Conservation (phyloP, 2,888 invertebrate species). For the Argynnis bischoffii region DNA sequence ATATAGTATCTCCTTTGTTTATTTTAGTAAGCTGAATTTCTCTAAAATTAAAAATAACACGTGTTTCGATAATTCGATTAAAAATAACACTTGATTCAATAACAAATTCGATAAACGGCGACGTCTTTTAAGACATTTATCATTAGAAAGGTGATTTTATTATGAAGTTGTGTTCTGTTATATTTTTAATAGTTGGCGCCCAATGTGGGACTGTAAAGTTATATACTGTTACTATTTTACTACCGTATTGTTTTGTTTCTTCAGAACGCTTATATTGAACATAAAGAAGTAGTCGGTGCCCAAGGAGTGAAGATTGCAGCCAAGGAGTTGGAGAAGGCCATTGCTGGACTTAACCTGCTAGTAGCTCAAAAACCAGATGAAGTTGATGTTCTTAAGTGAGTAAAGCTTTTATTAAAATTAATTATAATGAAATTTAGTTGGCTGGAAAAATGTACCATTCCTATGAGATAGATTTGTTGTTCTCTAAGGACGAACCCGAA, state of each 20-base stretch:
- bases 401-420: slow-evolving; percentile 25
- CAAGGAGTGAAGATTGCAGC: slow-evolving; percentile 99
- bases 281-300: slow-evolving; percentile 96
- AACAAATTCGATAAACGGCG: no score
- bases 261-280: slow-evolving; percentile 95
- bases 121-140: neutral
- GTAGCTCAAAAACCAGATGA: slow-evolving; percentile 97
- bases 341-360: slow-evolving; percentile 96
- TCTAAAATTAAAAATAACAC: no score
- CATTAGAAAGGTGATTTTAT: neutral
- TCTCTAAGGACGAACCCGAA: no score
- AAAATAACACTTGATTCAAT: no score
- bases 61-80: no score
- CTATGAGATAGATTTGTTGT: no score
- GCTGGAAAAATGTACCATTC: no score
- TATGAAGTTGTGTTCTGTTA: neutral
- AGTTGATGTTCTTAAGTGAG: slow-evolving; percentile 89
- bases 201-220: slow-evolving; percentile 2
- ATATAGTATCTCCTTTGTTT: no score
- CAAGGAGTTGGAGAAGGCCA: slow-evolving; percentile 98
- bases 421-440: no score
- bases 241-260: neutral
- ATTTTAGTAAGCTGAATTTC: no score
- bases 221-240: neutral
- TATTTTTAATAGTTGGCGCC: slow-evolving; percentile 2